These are phyloP conservation scores for Platysteira castanea DNA, from an alignment of 2,113 vertebrate species.

Conservation along the genomic window DNA sequence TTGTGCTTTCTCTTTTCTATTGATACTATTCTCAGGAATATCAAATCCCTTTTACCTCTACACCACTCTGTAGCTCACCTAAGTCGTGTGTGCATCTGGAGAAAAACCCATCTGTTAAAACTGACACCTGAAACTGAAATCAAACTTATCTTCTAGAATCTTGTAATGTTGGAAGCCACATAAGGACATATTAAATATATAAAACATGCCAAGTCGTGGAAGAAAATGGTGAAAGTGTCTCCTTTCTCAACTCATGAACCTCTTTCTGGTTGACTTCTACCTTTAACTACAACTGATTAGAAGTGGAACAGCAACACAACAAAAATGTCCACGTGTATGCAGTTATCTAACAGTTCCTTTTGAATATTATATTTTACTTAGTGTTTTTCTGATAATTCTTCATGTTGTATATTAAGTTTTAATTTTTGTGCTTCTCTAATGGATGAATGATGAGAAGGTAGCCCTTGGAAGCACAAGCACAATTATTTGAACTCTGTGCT, in stretches of 20 bases:
- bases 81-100: fast-evolving
- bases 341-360: not conserved
- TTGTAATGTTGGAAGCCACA: not conserved
- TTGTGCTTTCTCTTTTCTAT: not conserved
- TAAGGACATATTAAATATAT: not conserved
- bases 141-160: fast-evolving
- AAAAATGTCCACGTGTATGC: not conserved
- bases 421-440: not conserved
- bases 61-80: fast-evolving
- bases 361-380: fast-evolving
- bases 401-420: not conserved
- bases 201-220: not conserved
- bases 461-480: not conserved
- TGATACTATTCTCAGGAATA: not conserved
- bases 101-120: not conserved
- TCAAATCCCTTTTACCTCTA: not conserved
- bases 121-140: not conserved
- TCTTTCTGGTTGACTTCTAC: not conserved
- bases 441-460: not conserved
- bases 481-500: not conserved
- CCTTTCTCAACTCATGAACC: not conserved
- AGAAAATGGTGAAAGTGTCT: not conserved
- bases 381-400: not conserved
- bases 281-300: not conserved
- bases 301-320: not conserved